These are phyloP conservation scores for Belgica antarctica DNA, from an alignment of 2,888 invertebrate species.

Conservation along the genomic window DNA sequence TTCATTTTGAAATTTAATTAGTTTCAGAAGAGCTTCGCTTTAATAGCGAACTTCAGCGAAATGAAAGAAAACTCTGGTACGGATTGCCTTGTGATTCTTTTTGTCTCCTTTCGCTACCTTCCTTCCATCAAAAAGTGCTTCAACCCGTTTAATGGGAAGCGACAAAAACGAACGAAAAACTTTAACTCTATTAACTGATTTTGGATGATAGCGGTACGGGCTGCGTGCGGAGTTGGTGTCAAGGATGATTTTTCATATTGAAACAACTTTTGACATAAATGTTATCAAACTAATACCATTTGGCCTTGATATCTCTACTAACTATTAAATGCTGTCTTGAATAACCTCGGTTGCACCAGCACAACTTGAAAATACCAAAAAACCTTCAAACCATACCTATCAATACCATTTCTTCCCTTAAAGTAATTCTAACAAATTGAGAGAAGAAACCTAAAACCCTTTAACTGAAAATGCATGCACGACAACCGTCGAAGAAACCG, in stretches of 20 bases:
- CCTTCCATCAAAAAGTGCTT: background rate
- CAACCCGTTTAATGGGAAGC: background rate
- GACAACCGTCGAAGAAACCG: background rate
- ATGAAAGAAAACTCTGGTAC: background rate
- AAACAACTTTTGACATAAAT: too few species aligned
- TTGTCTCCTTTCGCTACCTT: background rate
- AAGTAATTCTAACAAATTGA: too few species aligned
- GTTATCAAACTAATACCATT: too few species aligned
- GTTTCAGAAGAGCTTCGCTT: background rate
- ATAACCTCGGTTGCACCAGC: too few species aligned
- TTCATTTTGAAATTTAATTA: background rate
- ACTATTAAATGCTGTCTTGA: too few species aligned
- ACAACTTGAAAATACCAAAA: too few species aligned
- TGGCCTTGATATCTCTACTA: too few species aligned
- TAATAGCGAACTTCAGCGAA: background rate
- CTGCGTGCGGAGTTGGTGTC: too few species aligned
- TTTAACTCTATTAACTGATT: slow-evolving; percentile 2
- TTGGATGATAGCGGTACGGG: background rate
- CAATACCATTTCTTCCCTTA: too few species aligned
- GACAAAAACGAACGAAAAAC: background rate
- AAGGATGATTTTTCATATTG: too few species aligned
- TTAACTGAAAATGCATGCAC: background rate
- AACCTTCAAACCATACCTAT: too few species aligned
- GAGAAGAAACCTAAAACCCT: background rate
- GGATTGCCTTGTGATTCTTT: too few species aligned